Conservation (phyloP, 2,113 vertebrate species). For the Stegastes partitus region DNA sequence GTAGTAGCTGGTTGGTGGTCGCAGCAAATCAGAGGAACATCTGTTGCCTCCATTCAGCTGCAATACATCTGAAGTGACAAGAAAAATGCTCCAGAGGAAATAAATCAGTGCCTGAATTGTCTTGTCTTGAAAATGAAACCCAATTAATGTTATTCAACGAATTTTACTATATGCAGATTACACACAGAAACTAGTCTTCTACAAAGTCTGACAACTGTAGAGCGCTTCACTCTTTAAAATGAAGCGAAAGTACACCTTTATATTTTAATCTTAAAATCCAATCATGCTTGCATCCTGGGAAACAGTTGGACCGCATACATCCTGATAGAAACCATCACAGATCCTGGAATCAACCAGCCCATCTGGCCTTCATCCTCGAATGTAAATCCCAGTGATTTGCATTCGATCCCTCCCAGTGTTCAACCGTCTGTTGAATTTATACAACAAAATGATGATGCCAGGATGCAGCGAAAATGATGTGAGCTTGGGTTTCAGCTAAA, state of each 20-base stretch:
- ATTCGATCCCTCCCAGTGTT: neutral
- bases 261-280: too few species aligned
- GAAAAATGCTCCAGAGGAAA: neutral
- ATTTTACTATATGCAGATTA: neutral
- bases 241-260: too few species aligned
- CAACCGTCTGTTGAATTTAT: conserved; percentile 2
- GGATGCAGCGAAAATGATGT: neutral
- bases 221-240: too few species aligned
- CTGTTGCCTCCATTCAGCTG: conserved; percentile 6
- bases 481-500: neutral
- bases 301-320: neutral
- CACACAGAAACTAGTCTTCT: neutral
- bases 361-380: conserved; percentile 7
- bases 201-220: neutral
- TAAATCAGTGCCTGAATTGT: neutral
- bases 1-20: conserved; percentile 22
- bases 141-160: neutral
- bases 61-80: conserved; percentile 4
- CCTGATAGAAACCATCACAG: neutral
- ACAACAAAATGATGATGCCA: neutral
- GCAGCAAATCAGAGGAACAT: conserved; percentile 19
- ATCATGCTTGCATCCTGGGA: neutral
- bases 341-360: conserved; percentile 11
- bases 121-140: neutral
- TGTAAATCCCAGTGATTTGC: conserved; percentile 17